Evolutionary conservation across 2,797 vertebrate genomes (phyloP).

Genomic region (Adrianichthys oophorus): DNA sequence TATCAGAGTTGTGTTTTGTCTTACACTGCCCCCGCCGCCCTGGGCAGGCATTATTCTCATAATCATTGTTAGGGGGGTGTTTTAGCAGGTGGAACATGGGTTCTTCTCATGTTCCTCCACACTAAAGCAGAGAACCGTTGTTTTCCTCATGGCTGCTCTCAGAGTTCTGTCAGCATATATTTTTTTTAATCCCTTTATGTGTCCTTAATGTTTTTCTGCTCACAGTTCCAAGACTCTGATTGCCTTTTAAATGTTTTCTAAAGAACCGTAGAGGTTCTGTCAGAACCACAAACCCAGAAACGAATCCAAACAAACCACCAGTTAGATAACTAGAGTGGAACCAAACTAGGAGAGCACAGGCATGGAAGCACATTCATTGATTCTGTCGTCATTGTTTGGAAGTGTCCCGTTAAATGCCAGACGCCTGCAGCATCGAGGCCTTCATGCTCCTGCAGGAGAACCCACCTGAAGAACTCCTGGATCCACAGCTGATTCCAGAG

Average conservation of each 20-base stretch:
- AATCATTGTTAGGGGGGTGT: slow-evolving; percentile 63
- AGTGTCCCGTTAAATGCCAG: slow-evolving; percentile 60
- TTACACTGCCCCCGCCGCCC: slow-evolving; percentile 54
- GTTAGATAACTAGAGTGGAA: slow-evolving; percentile 51
- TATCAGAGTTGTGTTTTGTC: slow-evolving; percentile 68
- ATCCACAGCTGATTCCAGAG: slow-evolving; percentile 64
- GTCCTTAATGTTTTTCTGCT: slow-evolving; percentile 57
- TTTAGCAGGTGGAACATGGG: slow-evolving; percentile 77
- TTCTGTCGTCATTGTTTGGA: slow-evolving; percentile 19
- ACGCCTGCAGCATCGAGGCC: slow-evolving; percentile 75
- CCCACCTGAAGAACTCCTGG: slow-evolving; percentile 68
- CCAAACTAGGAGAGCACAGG: slow-evolving; percentile 73
- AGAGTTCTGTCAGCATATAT: slow-evolving; percentile 52
- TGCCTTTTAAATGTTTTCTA: slow-evolving; percentile 52
- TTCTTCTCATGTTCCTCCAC: slow-evolving; percentile 74
- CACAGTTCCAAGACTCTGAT: slow-evolving; percentile 55
- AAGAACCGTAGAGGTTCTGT: too few species aligned
- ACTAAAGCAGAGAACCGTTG: slow-evolving; percentile 77
- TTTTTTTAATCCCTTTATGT: slow-evolving; percentile 50
- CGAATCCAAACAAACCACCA: slow-evolving; percentile 42
- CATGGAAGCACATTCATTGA: slow-evolving; percentile 66
- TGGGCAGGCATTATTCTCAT: slow-evolving; percentile 67
- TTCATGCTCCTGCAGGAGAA: slow-evolving; percentile 72
- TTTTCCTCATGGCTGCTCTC: slow-evolving; percentile 75
- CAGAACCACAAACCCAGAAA: slow-evolving; percentile 59